Conservation (phyloP, 2,797 vertebrate species). For the Peromyscus eremicus region DNA sequence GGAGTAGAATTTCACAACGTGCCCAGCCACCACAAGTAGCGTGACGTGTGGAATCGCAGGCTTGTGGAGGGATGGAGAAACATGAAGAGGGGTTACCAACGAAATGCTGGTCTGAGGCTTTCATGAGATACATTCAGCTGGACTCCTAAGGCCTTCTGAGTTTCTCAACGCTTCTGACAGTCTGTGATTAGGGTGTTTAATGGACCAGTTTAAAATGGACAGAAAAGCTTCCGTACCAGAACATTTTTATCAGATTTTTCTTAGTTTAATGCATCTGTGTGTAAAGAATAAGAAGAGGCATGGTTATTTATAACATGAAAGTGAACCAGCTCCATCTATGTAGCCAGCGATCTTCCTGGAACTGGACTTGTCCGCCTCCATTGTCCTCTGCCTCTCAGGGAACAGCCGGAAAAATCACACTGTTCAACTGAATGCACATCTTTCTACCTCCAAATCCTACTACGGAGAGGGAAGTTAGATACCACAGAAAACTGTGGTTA, state of each 20-base stretch:
- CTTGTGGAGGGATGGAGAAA: neutral
- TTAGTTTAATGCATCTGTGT: neutral
- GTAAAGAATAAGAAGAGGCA: neutral
- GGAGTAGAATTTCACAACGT: neutral
- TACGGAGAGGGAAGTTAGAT: neutral
- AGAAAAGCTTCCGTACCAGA: neutral
- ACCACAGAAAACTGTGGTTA: neutral
- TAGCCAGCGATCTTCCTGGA: neutral
- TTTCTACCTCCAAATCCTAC: conserved; percentile 30
- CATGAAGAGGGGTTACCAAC: neutral
- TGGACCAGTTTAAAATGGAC: neutral
- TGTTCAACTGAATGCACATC: neutral
- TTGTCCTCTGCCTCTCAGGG: neutral
- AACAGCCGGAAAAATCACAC: neutral
- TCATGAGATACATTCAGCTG: neutral
- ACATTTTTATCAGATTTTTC: conserved; percentile 26
- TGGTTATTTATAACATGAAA: conserved; percentile 1
- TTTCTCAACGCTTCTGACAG: neutral
- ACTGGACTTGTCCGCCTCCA: neutral
- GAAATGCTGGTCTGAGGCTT: neutral
- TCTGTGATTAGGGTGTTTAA: neutral
- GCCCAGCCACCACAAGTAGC: neutral
- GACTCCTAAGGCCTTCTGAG: neutral
- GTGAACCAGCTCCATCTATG: neutral
- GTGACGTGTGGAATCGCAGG: neutral